Evolutionary conservation across 1,140 invertebrate species (phyloP).

Genomic region (Caerostris extrusa): DNA sequence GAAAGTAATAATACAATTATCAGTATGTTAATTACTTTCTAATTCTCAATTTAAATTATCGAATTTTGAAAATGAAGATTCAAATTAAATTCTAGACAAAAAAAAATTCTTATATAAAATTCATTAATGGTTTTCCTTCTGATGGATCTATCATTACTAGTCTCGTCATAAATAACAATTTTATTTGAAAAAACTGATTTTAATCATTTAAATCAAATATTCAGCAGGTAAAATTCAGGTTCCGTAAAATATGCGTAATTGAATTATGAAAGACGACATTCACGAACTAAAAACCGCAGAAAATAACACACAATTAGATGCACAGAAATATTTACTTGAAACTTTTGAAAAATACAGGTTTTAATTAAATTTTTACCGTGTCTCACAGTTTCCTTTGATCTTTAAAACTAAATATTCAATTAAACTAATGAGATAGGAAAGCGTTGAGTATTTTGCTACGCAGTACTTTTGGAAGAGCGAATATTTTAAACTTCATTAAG

Average conservation of each 20-base stretch:
- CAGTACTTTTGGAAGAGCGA: background rate
- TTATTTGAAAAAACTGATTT: too few species aligned
- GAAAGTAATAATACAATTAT: too few species aligned
- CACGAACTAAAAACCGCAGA: background rate
- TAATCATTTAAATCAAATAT: too few species aligned
- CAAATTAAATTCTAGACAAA: too few species aligned
- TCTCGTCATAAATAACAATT: too few species aligned
- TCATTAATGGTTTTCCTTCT: too few species aligned
- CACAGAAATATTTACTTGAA: background rate
- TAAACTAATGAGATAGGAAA: slow-evolving; percentile 4
- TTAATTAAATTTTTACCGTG: slow-evolving; percentile 30
- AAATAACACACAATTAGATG: background rate
- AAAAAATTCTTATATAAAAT: too few species aligned
- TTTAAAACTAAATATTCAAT: slow-evolving; percentile 30
- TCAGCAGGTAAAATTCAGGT: too few species aligned
- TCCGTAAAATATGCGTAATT: background rate
- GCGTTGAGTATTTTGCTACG: background rate
- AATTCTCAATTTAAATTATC: too few species aligned
- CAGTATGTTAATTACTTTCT: too few species aligned
- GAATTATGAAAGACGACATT: background rate
- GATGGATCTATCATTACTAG: too few species aligned
- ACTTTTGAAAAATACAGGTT: background rate
- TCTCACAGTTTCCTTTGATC: slow-evolving; percentile 1
- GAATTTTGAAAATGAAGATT: too few species aligned
- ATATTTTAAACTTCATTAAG: slow-evolving; percentile 6